Evolutionary conservation across 2,797 vertebrate genomes (phyloP), one percentile per base, ranked within the genome.

Genomic region (Crocidura indochinensis): DNA sequence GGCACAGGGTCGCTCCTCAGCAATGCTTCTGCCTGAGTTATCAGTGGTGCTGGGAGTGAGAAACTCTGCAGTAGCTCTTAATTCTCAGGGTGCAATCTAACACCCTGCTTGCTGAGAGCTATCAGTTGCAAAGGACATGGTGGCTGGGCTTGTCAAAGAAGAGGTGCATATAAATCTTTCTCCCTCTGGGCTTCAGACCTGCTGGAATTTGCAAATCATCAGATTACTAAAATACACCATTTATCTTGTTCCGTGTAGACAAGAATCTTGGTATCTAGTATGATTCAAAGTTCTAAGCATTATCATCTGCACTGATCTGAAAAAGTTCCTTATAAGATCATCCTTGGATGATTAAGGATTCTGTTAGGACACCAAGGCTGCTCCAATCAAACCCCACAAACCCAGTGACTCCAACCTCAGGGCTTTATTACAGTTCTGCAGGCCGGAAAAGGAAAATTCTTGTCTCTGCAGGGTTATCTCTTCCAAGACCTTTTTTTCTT

Each of bases 231-330:
- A 60, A 60, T 77, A 22, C 22, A 22, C 14, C 12, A n/a, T 8
- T 78, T 26, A 60, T 60, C 56, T 60, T 60, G 56, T 60, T 60
- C 51, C 86, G 44, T 72, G 24, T 7, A 69, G 29, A 17, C 72
- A 51, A 87, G 78, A 82, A 78, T 88, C 67, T 20, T 14, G 53
- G 46, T 67, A 56, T 17, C 29, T 65, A 27, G n/a, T 29, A 86
- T 74, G 20, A 62, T 31, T 67, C 20, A 44, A 24, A 0, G 0
- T 65, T 77, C 26, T 60, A 56, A 44, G 29, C 49, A 1, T 17
- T n/a, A 15, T 60, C 38, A 49, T 27, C 47, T 69, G 44, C 20
- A 4, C 46, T 20, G n/a, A 3, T 83, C 46, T 44, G 53, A 26
- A 12, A 10, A 27, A 20, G 19, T 3, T 17, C 26, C 75, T 84